Percentiles rank a stretch among this genome's conserved stretches.
These are phyloP conservation scores for Mesoclemmys tuberculata DNA, from an alignment of 2,113 vertebrate species.

Conservation along the genomic window DNA sequence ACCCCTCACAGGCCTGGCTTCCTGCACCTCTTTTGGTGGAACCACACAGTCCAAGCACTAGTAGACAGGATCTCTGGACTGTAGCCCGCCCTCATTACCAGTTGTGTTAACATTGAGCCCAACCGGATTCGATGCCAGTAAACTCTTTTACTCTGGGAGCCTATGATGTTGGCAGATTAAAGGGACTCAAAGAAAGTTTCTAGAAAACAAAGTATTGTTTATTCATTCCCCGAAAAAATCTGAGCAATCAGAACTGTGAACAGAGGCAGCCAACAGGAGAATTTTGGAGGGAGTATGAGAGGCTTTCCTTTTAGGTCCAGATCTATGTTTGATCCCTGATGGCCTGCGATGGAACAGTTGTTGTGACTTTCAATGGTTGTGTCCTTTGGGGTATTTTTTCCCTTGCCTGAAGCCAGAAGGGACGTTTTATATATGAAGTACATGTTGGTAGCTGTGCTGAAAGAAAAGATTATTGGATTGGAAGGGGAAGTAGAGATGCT, in stretches of 20 bases:
- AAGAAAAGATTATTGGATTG: background rate
- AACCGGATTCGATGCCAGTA: background rate
- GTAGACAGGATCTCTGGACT: background rate
- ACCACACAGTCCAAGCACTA: background rate
- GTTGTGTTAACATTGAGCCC: background rate
- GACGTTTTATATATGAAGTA: background rate
- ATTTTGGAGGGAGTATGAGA: background rate
- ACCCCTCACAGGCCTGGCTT: background rate
- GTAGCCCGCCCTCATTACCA: background rate
- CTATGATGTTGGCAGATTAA: background rate
- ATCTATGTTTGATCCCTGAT: background rate
- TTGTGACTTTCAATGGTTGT: background rate
- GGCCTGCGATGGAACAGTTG: background rate
- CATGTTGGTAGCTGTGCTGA: background rate
- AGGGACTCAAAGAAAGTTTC: background rate
- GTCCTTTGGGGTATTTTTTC: no score
- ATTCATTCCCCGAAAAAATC: background rate
- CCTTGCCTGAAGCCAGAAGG: background rate
- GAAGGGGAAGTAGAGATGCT: background rate
- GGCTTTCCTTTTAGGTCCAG: background rate
- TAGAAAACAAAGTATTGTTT: background rate
- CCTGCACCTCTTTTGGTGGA: background rate
- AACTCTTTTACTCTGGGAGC: background rate
- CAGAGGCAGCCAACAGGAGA: background rate
- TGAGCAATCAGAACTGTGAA: background rate